Percentiles rank a stretch among this genome's conserved stretches.
Conservation (phyloP, 1,140 invertebrate genomes). For the Archegozetes longisetosus region DNA sequence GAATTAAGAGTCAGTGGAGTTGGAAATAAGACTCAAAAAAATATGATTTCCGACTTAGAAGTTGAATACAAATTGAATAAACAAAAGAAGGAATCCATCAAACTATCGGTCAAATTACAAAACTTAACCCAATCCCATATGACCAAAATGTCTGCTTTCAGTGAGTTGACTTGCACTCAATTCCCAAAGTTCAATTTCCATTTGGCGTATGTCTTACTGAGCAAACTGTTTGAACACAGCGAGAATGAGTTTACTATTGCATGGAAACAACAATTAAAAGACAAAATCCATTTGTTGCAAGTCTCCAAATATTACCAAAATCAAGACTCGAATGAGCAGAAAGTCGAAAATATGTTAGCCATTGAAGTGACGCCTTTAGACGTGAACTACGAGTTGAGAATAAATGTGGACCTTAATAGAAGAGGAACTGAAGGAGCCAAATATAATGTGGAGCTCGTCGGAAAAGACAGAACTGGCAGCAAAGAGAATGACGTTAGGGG, state of each 20-base stretch:
- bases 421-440: background rate
- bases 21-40: background rate
- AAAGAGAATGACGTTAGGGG: background rate
- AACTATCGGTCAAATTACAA: background rate
- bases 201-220: background rate
- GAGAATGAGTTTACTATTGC: slow-evolving; percentile 9
- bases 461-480: background rate
- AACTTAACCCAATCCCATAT: background rate
- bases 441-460: background rate
- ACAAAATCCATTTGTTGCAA: background rate
- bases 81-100: background rate
- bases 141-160: slow-evolving; percentile 3
- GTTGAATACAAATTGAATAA: slow-evolving; percentile 1
- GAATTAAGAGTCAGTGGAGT: background rate
- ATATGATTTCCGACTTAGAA: slow-evolving; percentile 3
- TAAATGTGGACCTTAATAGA: background rate
- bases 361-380: background rate
- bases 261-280: background rate
- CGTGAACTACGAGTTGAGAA: slow-evolving; percentile 8
- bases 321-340: background rate
- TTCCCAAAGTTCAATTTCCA: background rate
- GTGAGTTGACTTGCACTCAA: background rate
- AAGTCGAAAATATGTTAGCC: background rate
- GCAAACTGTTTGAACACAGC: background rate
- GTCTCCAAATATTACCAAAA: background rate